These are phyloP conservation scores for Bryconaethiops microstoma DNA, from an alignment of 2,797 vertebrate species.

Conservation along the genomic window DNA sequence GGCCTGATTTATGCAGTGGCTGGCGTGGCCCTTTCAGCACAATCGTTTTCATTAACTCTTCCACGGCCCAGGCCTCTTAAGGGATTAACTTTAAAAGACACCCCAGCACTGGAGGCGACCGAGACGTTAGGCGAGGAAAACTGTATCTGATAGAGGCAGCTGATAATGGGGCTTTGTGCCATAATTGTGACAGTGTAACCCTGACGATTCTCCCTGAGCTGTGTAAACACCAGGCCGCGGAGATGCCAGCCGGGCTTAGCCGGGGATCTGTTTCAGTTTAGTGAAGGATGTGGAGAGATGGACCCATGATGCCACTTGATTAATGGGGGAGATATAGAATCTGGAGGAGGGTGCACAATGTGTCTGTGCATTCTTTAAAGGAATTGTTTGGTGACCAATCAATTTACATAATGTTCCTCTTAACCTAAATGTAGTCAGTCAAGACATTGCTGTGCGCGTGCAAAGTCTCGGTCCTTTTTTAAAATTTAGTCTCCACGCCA, in stretches of 20 bases:
- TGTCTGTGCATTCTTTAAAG: conserved; percentile 19
- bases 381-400: not conserved
- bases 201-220: conserved; percentile 82
- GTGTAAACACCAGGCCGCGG: conserved; percentile 77
- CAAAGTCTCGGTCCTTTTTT: too few relatives aligned
- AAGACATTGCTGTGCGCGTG: too few relatives aligned
- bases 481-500: too few relatives aligned
- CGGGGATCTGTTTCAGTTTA: conserved; percentile 71
- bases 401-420: not conserved
- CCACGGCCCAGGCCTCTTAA: conserved; percentile 79
- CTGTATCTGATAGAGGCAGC: conserved; percentile 79
- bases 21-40: conserved; percentile 71
- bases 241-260: conserved; percentile 72
- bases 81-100: conserved; percentile 83
- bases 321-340: conserved; percentile 65
- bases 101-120: conserved; percentile 77
- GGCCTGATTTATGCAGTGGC: conserved; percentile 67
- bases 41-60: conserved; percentile 86
- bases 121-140: conserved; percentile 67
- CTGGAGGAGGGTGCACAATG: conserved; percentile 47
- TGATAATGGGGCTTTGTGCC: conserved; percentile 82
- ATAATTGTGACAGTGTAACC: conserved; percentile 80
- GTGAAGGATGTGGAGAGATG: conserved; percentile 63
- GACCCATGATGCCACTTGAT: conserved; percentile 62
- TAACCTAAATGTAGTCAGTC: not conserved